A percentile compares a stretch with the other conserved stretches of the same genome.
Evolutionary conservation across 2,113 vertebrate species (phyloP).

Genomic region (Vimba vimba): DNA sequence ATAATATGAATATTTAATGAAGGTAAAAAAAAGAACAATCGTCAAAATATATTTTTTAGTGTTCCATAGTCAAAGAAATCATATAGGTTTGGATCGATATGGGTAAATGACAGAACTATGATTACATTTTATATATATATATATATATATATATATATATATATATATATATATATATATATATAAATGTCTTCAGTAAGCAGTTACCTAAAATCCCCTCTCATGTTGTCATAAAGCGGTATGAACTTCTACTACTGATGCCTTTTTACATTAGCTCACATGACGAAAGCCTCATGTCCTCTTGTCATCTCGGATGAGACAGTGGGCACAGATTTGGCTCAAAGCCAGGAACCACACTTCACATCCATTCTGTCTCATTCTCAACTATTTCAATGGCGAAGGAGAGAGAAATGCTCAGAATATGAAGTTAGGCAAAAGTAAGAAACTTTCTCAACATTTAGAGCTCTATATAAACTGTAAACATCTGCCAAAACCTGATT

Average conservation of each 20-base stretch:
- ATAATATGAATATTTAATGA: too few species aligned
- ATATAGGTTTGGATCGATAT: not conserved
- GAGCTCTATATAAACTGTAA: conserved; percentile 32
- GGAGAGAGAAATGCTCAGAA: conserved; percentile 54
- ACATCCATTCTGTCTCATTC: conserved; percentile 72
- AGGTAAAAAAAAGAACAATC: not conserved
- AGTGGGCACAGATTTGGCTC: conserved; percentile 70
- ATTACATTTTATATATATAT: too few species aligned
- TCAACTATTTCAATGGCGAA: conserved; percentile 57
- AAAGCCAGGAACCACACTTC: conserved; percentile 74
- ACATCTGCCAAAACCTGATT: not conserved
- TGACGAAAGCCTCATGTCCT: conserved; percentile 69
- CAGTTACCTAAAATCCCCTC: conserved; percentile 64
- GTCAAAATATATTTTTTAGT: too few species aligned
- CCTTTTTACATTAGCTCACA: conserved; percentile 71
- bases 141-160: too few species aligned
- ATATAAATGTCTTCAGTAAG: not conserved
- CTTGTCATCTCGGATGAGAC: conserved; percentile 71
- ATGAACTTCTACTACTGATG: conserved; percentile 69
- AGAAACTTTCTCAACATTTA: conserved; percentile 67
- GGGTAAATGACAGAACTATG: not conserved
- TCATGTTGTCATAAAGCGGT: conserved; percentile 70
- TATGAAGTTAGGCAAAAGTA: conserved; percentile 68
- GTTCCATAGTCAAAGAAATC: too few species aligned
- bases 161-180: too few species aligned